Conservation (phyloP, 2,797 vertebrate species). For the Hylomyscus alleni region DNA sequence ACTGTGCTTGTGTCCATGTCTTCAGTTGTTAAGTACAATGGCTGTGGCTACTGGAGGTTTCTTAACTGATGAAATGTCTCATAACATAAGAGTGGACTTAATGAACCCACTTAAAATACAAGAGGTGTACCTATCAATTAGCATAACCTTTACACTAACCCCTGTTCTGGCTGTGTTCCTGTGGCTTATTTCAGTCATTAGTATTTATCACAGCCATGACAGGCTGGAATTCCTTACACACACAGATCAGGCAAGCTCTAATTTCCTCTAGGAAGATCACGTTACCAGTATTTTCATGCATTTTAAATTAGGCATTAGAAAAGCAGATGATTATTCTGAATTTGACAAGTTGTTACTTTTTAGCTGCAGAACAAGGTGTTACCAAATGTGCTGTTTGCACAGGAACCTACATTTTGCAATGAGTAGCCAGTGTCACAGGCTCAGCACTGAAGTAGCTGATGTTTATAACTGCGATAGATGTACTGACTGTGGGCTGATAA, state of each 20-base stretch:
- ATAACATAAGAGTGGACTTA: constrained; percentile 37
- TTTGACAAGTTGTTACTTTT: constrained; percentile 43
- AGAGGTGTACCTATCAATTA: constrained; percentile 57
- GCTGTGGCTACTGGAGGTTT: not conserved
- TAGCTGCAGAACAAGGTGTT: not conserved
- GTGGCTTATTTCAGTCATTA: constrained; percentile 46
- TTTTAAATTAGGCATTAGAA: constrained; percentile 18
- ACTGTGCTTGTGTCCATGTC: not conserved
- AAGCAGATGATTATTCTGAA: constrained; percentile 25
- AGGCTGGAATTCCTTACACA: constrained; percentile 7
- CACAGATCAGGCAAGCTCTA: not conserved
- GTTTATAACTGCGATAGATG: constrained; percentile 19
- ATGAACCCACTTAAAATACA: constrained; percentile 63
- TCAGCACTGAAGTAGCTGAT: not conserved
- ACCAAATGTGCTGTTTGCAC: not conserved
- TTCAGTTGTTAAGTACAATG: constrained; percentile 14
- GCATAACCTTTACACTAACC: constrained; percentile 46
- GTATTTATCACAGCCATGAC: constrained; percentile 28
- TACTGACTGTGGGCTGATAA: not conserved
- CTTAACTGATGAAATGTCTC: constrained; percentile 60
- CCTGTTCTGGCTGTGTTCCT: constrained; percentile 25
- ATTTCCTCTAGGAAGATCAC: constrained; percentile 51
- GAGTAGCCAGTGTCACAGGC: not conserved
- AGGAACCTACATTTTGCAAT: not conserved
- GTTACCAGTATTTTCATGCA: constrained; percentile 3